phyloP scores from a whole-genome alignment of 1,140 invertebrate genomes.

The Nephila pilipes region DNA sequence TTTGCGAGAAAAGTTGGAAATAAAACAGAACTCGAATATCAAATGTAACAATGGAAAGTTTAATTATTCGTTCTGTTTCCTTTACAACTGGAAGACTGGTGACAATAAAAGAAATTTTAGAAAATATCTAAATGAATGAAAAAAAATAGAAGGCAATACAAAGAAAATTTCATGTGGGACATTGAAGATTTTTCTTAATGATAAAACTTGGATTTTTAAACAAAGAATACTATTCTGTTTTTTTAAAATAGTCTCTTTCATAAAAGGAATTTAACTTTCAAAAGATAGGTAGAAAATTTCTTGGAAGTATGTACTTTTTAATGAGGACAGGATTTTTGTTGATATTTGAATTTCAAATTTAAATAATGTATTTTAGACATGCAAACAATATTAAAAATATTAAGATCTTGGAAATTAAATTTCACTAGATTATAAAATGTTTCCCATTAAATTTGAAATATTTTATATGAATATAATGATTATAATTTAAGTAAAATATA shows the following conservation, averaged over 20 bases:
- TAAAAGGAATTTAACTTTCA: neutral
- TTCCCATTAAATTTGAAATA: too few species aligned
- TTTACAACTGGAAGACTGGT: too few species aligned
- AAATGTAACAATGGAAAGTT: neutral
- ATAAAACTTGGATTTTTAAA: neutral
- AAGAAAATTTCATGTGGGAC: neutral
- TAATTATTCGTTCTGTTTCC: neutral
- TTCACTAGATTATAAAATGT: too few species aligned
- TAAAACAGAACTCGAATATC: neutral
- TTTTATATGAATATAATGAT: too few species aligned
- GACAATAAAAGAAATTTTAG: neutral
- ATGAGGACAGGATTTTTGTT: too few species aligned
- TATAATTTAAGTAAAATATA: too few species aligned
- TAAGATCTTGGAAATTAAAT: too few species aligned
- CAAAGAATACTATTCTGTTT: neutral
- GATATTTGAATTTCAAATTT: too few species aligned
- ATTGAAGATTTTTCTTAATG: neutral
- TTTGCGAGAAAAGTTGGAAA: neutral
- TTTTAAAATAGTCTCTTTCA: neutral
- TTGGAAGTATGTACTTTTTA: neutral
- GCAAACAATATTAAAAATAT: too few species aligned
- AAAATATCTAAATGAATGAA: neutral
- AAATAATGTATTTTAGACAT: too few species aligned
- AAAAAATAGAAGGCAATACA: neutral
- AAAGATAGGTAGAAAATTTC: neutral